Percentiles rank a stretch among this genome's conserved stretches.
Conservation (phyloP, 64 coral and sea anemone genomes). For the Catalaphyllia jardinei region DNA sequence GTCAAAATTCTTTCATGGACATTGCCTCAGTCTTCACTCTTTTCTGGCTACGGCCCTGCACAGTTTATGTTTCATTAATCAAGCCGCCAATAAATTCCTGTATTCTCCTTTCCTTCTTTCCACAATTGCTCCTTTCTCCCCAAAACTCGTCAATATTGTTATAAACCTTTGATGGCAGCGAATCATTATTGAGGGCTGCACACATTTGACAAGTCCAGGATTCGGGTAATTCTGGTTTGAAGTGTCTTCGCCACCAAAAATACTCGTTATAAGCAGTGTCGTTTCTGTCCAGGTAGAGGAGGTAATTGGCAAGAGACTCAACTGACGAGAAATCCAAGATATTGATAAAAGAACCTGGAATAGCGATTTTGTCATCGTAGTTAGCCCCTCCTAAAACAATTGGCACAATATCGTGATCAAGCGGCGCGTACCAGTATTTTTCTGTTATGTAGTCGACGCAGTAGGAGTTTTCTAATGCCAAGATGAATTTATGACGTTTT, state of each 20-base stretch:
- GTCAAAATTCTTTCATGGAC: too few species aligned
- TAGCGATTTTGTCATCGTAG: slow-evolving; percentile 49
- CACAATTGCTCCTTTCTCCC: slow-evolving; percentile 34
- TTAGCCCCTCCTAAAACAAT: slow-evolving; percentile 64
- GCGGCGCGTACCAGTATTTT: slow-evolving; percentile 64
- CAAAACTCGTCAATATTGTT: slow-evolving; percentile 49
- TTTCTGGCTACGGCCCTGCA: too few species aligned
- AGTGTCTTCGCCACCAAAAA: slow-evolving; percentile 63
- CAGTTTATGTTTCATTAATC: neutral
- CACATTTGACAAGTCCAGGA: slow-evolving; percentile 72
- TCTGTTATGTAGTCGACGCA: slow-evolving; percentile 76
- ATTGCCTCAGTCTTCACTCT: too few species aligned
- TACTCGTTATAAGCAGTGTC: slow-evolving; percentile 69
- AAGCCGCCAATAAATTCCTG: neutral
- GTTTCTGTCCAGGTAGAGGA: slow-evolving; percentile 59
- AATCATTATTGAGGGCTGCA: slow-evolving; percentile 47
- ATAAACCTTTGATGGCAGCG: slow-evolving; percentile 42
- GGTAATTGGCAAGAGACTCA: slow-evolving; percentile 48
- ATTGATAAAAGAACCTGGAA: slow-evolving; percentile 76
- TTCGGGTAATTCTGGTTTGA: slow-evolving; percentile 2
- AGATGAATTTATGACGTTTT: slow-evolving; percentile 57
- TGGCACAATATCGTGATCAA: slow-evolving; percentile 50
- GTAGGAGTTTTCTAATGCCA: slow-evolving; percentile 66
- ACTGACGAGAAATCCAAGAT: slow-evolving; percentile 48
- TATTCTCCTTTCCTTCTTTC: slow-evolving; percentile 34